phyloP scores from a whole-genome alignment of 2,113 vertebrate genomes.

The Antechinus stuartii region DNA sequence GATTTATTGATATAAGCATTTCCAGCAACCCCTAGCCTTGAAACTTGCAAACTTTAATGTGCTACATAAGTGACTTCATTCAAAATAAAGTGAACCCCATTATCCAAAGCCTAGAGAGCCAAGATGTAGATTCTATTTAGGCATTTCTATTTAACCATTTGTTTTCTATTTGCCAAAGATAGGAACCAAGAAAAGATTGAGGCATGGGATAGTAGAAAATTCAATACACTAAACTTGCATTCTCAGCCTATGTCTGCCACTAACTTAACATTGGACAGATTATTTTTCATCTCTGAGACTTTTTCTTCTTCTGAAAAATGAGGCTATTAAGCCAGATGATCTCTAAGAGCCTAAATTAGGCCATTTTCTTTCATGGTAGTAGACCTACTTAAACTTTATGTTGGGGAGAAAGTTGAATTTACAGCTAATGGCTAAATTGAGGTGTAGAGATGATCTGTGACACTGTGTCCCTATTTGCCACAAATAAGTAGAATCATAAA shows the following conservation, averaged over 20 bases:
- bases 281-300: not conserved
- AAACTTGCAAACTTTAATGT: too few relatives aligned
- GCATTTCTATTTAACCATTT: not conserved
- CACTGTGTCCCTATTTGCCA: not conserved
- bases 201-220: not conserved
- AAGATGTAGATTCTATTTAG: not conserved
- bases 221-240: not conserved
- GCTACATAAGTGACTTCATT: too few relatives aligned
- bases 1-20: too few relatives aligned
- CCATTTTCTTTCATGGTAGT: too few relatives aligned
- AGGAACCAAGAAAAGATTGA: not conserved
- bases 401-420: slow-evolving; percentile 13
- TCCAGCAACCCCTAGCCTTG: too few relatives aligned
- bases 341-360: not conserved
- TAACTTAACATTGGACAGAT: not conserved
- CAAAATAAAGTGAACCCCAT: too few relatives aligned
- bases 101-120: not conserved
- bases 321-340: not conserved
- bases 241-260: not conserved
- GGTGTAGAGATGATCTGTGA: not conserved
- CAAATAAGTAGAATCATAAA: slow-evolving; percentile 25
- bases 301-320: not conserved
- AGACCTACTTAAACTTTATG: not conserved
- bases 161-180: not conserved
- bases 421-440: not conserved